Percentiles rank a stretch among this genome's conserved stretches.
Evolutionary conservation across 2,797 vertebrate species (phyloP).

Genomic region (Coracias cyanogaster): DNA sequence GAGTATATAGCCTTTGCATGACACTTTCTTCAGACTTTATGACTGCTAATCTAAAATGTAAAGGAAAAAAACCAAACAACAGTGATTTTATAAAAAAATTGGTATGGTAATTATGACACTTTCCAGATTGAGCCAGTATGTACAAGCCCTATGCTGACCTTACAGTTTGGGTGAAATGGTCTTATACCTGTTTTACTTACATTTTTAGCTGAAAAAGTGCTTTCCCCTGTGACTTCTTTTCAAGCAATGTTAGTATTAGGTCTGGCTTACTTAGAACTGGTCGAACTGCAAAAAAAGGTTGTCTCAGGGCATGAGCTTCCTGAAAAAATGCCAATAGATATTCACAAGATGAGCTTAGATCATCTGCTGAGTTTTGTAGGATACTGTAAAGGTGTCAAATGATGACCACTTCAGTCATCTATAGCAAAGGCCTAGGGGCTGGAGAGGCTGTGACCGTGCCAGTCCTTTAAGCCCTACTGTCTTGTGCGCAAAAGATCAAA

Average conservation of each 20-base stretch:
- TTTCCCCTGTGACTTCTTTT: not conserved
- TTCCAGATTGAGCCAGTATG: fast-evolving
- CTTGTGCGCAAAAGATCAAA: not conserved
- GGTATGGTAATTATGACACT: not conserved
- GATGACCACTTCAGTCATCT: not conserved
- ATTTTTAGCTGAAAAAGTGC: not conserved
- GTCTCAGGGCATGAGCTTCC: not conserved
- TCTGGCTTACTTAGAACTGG: not conserved
- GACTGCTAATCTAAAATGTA: not conserved
- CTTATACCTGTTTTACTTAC: not conserved
- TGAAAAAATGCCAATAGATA: not conserved
- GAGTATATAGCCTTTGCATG: not conserved
- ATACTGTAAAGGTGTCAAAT: not conserved
- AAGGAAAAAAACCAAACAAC: too few species aligned
- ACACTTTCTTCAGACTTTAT: not conserved
- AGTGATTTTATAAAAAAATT: not conserved
- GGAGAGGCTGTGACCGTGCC: not conserved
- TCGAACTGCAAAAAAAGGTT: not conserved
- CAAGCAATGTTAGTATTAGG: not conserved
- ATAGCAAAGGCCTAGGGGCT: not conserved
- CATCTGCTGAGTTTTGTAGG: not conserved
- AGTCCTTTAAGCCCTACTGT: not conserved
- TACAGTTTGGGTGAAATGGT: not conserved
- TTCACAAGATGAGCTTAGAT: not conserved
- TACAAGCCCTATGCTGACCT: not conserved